These are phyloP conservation scores for Mizuhopecten yessoensis DNA, from an alignment of 1,140 invertebrate species.

Conservation along the genomic window DNA sequence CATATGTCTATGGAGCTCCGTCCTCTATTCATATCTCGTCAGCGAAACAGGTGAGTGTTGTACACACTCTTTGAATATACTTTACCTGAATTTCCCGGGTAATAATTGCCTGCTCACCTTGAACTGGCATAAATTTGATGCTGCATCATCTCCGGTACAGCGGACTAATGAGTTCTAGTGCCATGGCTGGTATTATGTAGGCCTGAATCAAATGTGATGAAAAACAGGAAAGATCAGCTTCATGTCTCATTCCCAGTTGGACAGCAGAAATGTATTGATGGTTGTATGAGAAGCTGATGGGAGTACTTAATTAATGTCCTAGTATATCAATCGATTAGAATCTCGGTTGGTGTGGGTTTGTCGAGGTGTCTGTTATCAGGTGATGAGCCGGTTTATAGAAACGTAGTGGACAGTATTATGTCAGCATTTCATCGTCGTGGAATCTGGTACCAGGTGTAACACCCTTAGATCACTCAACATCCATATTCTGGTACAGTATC, in stretches of 20 bases:
- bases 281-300: not conserved
- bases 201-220: not conserved
- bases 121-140: not conserved
- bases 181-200: not conserved
- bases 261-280: not conserved
- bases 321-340: not conserved
- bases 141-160: not conserved
- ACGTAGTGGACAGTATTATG: not conserved
- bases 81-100: slow-evolving; percentile 3
- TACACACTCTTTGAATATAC: not conserved
- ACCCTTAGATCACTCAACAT: not conserved
- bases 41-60: not conserved
- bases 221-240: not conserved
- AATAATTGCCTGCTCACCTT: not conserved
- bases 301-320: slow-evolving; percentile 20
- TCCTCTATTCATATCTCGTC: not conserved
- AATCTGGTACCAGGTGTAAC: not conserved
- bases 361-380: not conserved
- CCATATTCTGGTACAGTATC: no score
- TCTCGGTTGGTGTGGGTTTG: not conserved
- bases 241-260: not conserved
- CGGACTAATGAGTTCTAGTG: not conserved
- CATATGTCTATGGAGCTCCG: not conserved
- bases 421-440: not conserved
- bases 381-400: not conserved